phyloP scores from a whole-genome alignment of 2,888 invertebrate species.

The Gymnosoma rotundatum region DNA sequence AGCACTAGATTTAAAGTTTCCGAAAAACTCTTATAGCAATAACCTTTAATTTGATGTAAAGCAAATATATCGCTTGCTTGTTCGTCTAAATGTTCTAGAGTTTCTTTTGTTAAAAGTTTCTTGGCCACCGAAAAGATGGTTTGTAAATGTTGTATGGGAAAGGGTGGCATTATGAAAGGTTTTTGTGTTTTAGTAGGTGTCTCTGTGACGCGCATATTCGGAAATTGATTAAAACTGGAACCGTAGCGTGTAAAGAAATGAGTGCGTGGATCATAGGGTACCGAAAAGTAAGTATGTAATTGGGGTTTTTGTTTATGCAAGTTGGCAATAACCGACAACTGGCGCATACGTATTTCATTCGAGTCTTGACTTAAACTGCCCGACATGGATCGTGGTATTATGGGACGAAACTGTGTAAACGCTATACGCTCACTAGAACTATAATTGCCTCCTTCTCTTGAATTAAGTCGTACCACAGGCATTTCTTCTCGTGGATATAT shows the following conservation, averaged over 20 bases:
- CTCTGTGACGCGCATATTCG: slow-evolving; percentile 90
- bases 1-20: slow-evolving; percentile 97
- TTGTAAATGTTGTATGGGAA: slow-evolving; percentile 88
- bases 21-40: slow-evolving; percentile 96
- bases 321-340: slow-evolving; percentile 71
- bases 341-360: slow-evolving; percentile 80
- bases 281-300: slow-evolving; percentile 84
- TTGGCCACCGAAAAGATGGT: slow-evolving; percentile 91
- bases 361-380: slow-evolving; percentile 89
- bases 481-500: slow-evolving; percentile 92
- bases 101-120: slow-evolving; percentile 92
- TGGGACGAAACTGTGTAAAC: slow-evolving; percentile 90
- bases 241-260: slow-evolving; percentile 96
- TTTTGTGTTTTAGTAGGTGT: slow-evolving; percentile 86
- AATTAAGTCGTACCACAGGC: slow-evolving; percentile 77
- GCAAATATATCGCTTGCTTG: slow-evolving; percentile 91
- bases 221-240: slow-evolving; percentile 95
- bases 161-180: slow-evolving; percentile 74
- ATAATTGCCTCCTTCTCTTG: slow-evolving; percentile 75
- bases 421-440: slow-evolving; percentile 85
- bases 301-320: slow-evolving; percentile 75
- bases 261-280: slow-evolving; percentile 90
- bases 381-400: slow-evolving; percentile 95
- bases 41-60: slow-evolving; percentile 89
- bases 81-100: slow-evolving; percentile 90